Evolutionary conservation across 2,888 invertebrate genomes (phyloP), one percentile per base, ranked within the genome.

Genomic region (Thereva nobilitata): DNA sequence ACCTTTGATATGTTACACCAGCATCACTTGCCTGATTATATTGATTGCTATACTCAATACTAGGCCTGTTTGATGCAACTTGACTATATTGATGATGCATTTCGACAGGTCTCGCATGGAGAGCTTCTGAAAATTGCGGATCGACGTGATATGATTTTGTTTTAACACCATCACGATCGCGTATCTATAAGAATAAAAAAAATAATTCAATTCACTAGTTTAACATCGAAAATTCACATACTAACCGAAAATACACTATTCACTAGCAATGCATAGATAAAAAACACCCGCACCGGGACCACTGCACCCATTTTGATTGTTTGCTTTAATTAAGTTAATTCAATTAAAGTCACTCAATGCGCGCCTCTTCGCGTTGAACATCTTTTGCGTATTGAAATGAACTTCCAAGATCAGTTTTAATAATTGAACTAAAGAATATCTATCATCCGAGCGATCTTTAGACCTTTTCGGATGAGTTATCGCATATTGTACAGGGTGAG

Each of bases 121-220:
- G 44, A 12, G 49, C 23, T 10, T 65, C 63, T 42, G 61, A 38
- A 10, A 53, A 7, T 61, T 47, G 45, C 59, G 72, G 72, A 69
- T 73, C 75, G 50, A 74, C 72, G 53, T 70, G 77, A 75, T 75
- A 77, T 73, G 75, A 70, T 64, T 63, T 71, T 54, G 74, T 71
- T 70, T 74, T 74, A 64, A 71, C 72, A 66, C 72, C 72, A 55
- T 69, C 66, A 59, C 73, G 74, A 68, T 73, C 74, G 55, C 72
- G 70, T 45, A 76, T 75, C 79, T 79, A 71, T 59, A 68, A 72
- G 72, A 56, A 65, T 35, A 66, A 63, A 35, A 45, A 64, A 57
- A 42, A n/a, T n/a, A 47, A 53, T 42, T 37, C 23, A 42, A 42
- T 42, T 42, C 9, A 42, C 7, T 8, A 10, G n/a, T 59, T 12